Evolutionary conservation across 2,888 invertebrate species (phyloP), one percentile per base, ranked within the genome.

Genomic region (Tanaodytes sp.): DNA sequence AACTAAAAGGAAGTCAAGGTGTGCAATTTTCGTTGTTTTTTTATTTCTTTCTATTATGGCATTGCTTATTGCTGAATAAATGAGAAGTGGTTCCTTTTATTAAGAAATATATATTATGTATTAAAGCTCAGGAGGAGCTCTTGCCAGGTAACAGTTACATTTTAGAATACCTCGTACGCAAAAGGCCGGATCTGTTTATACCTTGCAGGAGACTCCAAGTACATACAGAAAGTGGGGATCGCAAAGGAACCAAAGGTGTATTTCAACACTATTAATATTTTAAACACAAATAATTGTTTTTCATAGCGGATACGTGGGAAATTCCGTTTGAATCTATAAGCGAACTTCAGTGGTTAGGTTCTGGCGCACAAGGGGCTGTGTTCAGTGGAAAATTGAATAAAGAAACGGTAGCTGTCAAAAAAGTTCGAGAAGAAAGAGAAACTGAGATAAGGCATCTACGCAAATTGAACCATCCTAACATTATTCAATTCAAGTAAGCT

Each of bases 311-410:
- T 85, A 92, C 94, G 76, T 98, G 98, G 98, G 97, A 97, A 86
- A 94, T 98, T 70, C 93, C 95, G 0, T 97, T 96, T 85, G 96
- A 97, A 81, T 88, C 91, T 14, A 94, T 98, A 72, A 92, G 90
- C 52, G 94, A 96, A 77, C 87, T 98, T 57, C 90, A 93, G 78
- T 98, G 95, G 91, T 86, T 98, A 55, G 98, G 97, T 0, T 93
- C 95, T 64, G 98, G 98, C 0, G 97, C 97, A 3, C 98, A 98
- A 84, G 98, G 98, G 3, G 94, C 95, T 0, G 98, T 98, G 0
- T 98, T 95, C 85, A 91, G 93, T 54, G 98, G 97, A 0, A 91
- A 89, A 77, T 87, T 95, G 65, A 90, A 89, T 72, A 92, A 91
- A 67, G 93, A 94, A 83, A 91, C 91, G 78, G 95, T 99, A 11